Conservation (phyloP, 2,797 vertebrate genomes). For the Labroides dimidiatus region DNA sequence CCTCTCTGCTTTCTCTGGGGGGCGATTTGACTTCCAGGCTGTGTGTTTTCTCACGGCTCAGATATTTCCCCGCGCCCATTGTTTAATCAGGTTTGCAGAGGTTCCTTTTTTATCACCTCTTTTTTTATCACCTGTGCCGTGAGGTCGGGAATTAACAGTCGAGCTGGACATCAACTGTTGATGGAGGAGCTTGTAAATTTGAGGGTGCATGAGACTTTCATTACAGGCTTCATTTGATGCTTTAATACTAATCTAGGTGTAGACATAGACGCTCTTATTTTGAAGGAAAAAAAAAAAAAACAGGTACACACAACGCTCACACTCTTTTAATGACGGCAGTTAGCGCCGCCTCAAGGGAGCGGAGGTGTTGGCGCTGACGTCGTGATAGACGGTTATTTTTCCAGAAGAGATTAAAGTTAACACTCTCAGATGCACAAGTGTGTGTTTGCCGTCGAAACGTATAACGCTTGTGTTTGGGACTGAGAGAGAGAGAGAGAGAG, state of each 20-base stretch:
- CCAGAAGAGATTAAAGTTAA: conserved; percentile 47
- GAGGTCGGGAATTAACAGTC: conserved; percentile 57
- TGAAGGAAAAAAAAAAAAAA: not conserved
- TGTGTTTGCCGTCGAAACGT: conserved; percentile 41
- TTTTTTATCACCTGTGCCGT: conserved; percentile 28
- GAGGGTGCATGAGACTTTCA: conserved; percentile 55
- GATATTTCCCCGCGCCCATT: conserved; percentile 16
- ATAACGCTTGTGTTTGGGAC: conserved; percentile 14
- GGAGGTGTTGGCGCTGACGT: conserved; percentile 44
- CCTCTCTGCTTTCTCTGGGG: not conserved
- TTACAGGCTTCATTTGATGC: conserved; percentile 21
- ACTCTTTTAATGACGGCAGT: conserved; percentile 64
- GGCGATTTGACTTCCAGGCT: not conserved
- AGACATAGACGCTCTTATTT: conserved; percentile 21
- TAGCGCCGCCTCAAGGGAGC: conserved; percentile 49
- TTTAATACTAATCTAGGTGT: conserved; percentile 4
- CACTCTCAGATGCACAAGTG: conserved; percentile 22
- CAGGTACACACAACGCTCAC: conserved; percentile 30
- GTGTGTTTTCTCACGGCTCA: conserved; percentile 32
- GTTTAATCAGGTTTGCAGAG: conserved; percentile 42
- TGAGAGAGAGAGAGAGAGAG: not conserved
- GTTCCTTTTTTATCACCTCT: conserved; percentile 49
- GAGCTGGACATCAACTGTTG: conserved; percentile 4
- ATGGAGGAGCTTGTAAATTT: conserved; percentile 63
- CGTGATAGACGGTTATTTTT: conserved; percentile 63